phyloP scores from a whole-genome alignment of 2,797 vertebrate species.

The Epinephelus coioides region DNA sequence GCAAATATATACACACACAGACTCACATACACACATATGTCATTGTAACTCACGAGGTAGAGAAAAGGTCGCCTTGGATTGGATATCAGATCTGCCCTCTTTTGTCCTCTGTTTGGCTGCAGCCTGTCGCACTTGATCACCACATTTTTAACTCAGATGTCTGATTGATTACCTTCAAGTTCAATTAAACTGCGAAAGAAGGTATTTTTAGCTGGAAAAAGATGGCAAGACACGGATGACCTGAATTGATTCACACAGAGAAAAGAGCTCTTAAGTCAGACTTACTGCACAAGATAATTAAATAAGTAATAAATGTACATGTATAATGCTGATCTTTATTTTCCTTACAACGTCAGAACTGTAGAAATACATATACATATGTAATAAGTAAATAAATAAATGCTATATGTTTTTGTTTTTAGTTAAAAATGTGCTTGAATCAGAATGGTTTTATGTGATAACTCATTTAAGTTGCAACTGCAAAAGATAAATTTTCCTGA shows the following conservation, averaged over 20 bases:
- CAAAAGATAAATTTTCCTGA: neutral
- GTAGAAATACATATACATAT: neutral
- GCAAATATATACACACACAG: neutral
- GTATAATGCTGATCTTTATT: neutral
- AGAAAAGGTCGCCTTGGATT: constrained; percentile 70
- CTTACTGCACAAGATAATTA: constrained; percentile 2
- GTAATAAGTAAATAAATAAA: neutral
- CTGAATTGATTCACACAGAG: constrained; percentile 20
- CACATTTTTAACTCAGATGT: constrained; percentile 70
- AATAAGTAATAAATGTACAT: neutral
- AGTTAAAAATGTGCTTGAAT: neutral
- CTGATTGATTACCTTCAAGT: constrained; percentile 80
- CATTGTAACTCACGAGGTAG: constrained; percentile 41
- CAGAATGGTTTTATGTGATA: neutral
- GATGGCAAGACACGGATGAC: constrained; percentile 25
- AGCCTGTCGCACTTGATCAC: constrained; percentile 73
- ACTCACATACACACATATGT: constrained; percentile 15
- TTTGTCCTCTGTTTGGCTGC: constrained; percentile 75
- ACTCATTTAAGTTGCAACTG: too few species aligned
- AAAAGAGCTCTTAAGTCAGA: neutral
- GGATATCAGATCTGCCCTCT: constrained; percentile 73
- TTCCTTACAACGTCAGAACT: neutral
- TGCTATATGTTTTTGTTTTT: neutral
- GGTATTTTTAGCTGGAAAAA: constrained; percentile 67
- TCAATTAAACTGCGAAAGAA: constrained; percentile 67